Base-by-base conservation (phyloP, 2,113 vertebrate species). In the Malurus elegans region DNA sequence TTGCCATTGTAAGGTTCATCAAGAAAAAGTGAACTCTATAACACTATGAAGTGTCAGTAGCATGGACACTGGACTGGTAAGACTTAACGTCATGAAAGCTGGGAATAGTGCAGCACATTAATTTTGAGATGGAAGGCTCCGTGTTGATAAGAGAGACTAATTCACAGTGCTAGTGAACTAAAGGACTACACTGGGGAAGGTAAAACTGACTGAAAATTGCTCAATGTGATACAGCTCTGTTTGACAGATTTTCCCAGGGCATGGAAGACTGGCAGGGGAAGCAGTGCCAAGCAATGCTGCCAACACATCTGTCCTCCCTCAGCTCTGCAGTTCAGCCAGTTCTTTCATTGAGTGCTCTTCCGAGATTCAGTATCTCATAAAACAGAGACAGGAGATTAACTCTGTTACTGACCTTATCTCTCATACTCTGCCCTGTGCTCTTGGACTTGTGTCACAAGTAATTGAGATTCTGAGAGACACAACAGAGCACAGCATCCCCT, bases 11-110 rank as follows among this genome's bases (percentile, higher is more conserved):
- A 12, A 31, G 25, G 28, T 57, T 79, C 21, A 42, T 34, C 21
- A 45, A 48, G 17, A 34, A 64, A 75, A 79, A 79, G 54, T 0
- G 0, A 75, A 34, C 34, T 24, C 40, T 58, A 2, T 21, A 8
- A 34, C 0, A 31, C 8, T 60, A 51, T 38, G 32, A 78, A 84
- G 60, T 26, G 44, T 21, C 12, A 20, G 21, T 0, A 60, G 50
- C 34, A 23, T 28, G 26, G 58, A 73, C 78, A 36, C 17, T 8
- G 10, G 62, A 40, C 44, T 44, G 54, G 34, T 21, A 56, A 86
- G 44, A 50, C 26, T 86, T 40, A 21, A 34, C 1, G 0, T 47
- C 32, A 62, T 6, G 4, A 66, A 88, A 32, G 24, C 42, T 18
- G 23, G 21, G 51, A 80, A 31, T 18, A 66, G 10, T 12, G 19